phyloP scores from a whole-genome alignment of 1,140 invertebrate genomes.

The Radopholus similis region DNA sequence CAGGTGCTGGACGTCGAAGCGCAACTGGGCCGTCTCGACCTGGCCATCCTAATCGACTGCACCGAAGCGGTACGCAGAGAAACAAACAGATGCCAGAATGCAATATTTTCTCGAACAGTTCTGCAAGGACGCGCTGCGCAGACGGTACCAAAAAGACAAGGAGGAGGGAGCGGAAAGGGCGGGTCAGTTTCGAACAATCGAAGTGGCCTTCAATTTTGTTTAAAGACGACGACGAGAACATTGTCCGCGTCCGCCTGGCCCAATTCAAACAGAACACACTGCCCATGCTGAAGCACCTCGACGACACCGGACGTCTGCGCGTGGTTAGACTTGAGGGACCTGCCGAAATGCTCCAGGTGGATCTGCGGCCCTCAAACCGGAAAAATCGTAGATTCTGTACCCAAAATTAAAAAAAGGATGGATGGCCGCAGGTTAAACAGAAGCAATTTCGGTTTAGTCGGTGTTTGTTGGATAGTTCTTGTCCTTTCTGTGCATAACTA shows the following conservation, averaged over 20 bases:
- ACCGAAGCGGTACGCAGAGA: too few relatives aligned
- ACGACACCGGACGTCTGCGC: slow-evolving; percentile 52
- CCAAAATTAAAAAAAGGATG: neutral
- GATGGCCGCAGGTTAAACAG: slow-evolving; percentile 4
- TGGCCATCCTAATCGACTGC: slow-evolving; percentile 56
- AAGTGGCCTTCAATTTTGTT: neutral
- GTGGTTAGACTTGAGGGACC: slow-evolving; percentile 44
- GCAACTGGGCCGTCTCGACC: slow-evolving; percentile 46
- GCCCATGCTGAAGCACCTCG: slow-evolving; percentile 57
- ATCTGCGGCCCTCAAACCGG: slow-evolving; percentile 17
- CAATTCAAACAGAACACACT: slow-evolving; percentile 57
- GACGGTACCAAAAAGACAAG: slow-evolving; percentile 20
- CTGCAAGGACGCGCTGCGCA: slow-evolving; percentile 35
- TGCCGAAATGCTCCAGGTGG: neutral
- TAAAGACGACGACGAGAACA: slow-evolving; percentile 48
- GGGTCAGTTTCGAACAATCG: neutral
- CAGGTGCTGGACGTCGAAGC: slow-evolving; percentile 53
- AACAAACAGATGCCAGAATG: too few relatives aligned
- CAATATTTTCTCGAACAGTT: too few relatives aligned
- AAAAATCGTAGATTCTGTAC: neutral
- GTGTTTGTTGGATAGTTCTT: slow-evolving; percentile 9
- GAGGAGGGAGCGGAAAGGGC: slow-evolving; percentile 30
- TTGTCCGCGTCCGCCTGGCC: slow-evolving; percentile 39
- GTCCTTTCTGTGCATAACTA: neutral
- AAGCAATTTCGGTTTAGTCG: slow-evolving; percentile 14